Base-by-base conservation (phyloP, 2,888 invertebrate genomes). In the Drosophila acutilabella region DNA sequence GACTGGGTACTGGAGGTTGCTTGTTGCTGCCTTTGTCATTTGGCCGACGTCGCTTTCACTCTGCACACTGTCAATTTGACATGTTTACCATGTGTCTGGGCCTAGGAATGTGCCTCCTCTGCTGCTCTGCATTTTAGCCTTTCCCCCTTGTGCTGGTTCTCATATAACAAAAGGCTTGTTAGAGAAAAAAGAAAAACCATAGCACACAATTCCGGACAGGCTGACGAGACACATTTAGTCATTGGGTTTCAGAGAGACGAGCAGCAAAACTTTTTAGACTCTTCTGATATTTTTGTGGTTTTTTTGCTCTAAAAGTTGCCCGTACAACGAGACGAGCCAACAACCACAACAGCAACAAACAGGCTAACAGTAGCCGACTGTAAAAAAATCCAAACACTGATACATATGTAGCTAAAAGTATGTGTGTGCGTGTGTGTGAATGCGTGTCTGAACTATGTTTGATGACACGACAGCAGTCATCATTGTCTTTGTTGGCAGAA, bases 61-160 rank as follows among this genome's bases (percentile, higher is more conserved):
- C 81, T 75, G 78, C 78, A 76, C 66, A 78, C 80, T 77, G 80
- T 78, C 89, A 89, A 88, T 89, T 78, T 88, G 89, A 89, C 87
- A 78, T 89, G 87, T 88, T 88, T 88, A 88, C 88, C 89, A 88
- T 84, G 82, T 87, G 87, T 87, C 87, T 86, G 83, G 83, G 83
- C 33, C 52, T 54, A 36, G 44, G 51, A 59, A 62, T 62, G 61
- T 58, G 62, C 66, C 68, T 7, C 44, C 40, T 26, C 30, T 30
- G 30, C 30, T 8, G 30, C 30, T 18, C 42, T 18, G 7, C 38
- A 23, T 38, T 48, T 7, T 50, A 45, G 36, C 23, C 47, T 1
- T 38, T 11, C 44, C 11, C 47, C 47, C 23, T 30, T 53, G 45
- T 54, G 47, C 44, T 47, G 48, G 47, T 71, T 71, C 79, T 83